phyloP scores from a whole-genome alignment of 2,797 vertebrate genomes.

The Mycteria americana region DNA sequence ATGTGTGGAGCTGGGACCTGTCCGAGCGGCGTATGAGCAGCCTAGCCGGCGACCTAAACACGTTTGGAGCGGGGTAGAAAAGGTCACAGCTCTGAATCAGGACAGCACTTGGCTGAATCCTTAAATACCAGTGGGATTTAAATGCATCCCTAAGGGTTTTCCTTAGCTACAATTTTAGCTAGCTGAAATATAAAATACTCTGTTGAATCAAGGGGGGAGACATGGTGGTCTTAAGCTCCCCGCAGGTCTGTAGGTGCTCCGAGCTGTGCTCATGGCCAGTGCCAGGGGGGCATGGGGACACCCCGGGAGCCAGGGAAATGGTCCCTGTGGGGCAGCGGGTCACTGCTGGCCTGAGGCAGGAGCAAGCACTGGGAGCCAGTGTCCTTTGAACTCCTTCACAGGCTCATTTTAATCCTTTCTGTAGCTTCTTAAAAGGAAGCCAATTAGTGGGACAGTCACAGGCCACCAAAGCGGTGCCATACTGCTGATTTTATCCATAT shows the following conservation, averaged over 20 bases:
- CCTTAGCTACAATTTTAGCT: background rate
- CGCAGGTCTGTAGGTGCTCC: background rate
- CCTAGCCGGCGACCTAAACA: background rate
- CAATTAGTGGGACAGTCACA: background rate
- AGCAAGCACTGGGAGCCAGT: background rate
- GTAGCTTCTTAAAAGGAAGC: background rate
- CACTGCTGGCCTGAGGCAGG: background rate
- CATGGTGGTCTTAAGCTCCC: background rate
- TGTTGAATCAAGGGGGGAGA: background rate
- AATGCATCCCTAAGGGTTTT: background rate
- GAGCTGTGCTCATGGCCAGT: background rate
- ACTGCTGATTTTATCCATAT: background rate
- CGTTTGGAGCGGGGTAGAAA: background rate
- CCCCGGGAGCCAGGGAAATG: fast-evolving
- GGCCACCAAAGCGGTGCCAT: background rate
- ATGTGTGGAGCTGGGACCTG: background rate
- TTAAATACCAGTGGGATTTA: background rate
- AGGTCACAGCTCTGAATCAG: background rate
- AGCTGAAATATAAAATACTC: background rate
- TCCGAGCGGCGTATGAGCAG: fast-evolving
- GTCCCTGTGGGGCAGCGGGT: fast-evolving
- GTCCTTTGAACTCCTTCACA: background rate
- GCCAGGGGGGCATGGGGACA: background rate
- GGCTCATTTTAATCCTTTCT: background rate
- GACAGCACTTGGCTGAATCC: background rate